Base-by-base conservation (phyloP, 2,797 vertebrate species). In the Pseudomugil tenellus region DNA sequence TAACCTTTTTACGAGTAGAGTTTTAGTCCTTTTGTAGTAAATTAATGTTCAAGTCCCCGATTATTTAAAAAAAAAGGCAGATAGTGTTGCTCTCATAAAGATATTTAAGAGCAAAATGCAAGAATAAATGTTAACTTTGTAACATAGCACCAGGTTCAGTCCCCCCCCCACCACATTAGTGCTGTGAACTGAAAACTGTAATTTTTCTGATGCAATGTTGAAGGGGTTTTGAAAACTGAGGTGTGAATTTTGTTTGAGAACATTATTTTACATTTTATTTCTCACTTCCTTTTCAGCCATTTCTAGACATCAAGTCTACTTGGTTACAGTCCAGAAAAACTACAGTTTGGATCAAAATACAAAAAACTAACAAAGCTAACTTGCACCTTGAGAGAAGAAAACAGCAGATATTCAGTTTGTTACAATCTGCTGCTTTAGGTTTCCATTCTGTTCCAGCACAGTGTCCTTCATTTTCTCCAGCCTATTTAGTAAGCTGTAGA, bases 21-120 rank as follows among this genome's bases (percentile, higher is more conserved):
- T 29, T 59, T 39, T 29, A 74, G 48, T 34, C 49, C 51, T 58
- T 49, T 14, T 57, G n/a, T 56, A 48, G 29, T 49, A 41, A 41
- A 54, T 54, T n/a, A 57, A 43, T 60, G 28, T 31, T 61, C 23
- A 21, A 29, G 55, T 68, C 41, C 13, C 25, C n/a, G 29, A 9
- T 16, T 10, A 49, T 26, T 65, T 12, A 0, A 1, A 5, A 52
- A 67, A 74, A 70, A 23, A n/a, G n/a, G 12, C 23, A 43, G 59
- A 41, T 61, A 32, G 32, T 21, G 26, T 1, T 57, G 28, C 43
- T 26, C 59, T 58, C 2, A 25, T 7, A 2, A 1, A 31, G 13
- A 61, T 4, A 43, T 63, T 23, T 39, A 21, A 39, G 14, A 26
- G 34, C 35, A 75, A 65, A 28, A 17, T 43, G 1, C 43, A 64